phyloP scores from a whole-genome alignment of 2,797 vertebrate species.

The Phalanger gymnotis region DNA sequence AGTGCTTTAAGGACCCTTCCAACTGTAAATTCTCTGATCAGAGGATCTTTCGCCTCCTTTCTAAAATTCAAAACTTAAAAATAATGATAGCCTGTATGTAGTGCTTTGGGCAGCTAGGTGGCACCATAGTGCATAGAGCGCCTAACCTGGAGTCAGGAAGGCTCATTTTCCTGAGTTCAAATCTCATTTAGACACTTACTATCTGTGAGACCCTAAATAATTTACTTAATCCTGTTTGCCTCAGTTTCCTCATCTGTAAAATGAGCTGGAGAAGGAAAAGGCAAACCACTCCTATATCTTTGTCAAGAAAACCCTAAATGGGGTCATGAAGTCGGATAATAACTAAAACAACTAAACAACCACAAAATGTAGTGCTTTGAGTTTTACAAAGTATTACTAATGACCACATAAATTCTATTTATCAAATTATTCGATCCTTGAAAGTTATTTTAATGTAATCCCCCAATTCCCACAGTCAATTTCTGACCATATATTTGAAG shows the following conservation, averaged over 20 bases:
- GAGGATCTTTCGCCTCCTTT: neutral
- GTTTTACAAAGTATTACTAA: neutral
- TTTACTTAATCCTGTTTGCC: neutral
- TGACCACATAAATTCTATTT: neutral
- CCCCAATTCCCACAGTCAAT: neutral
- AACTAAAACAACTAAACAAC: neutral
- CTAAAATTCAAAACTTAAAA: neutral
- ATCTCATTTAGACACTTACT: neutral
- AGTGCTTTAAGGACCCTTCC: neutral
- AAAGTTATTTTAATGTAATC: neutral
- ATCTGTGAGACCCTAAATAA: neutral
- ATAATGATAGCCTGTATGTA: neutral
- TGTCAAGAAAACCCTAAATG: neutral
- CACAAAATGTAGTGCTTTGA: neutral
- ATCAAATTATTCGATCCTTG: neutral
- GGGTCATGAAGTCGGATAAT: neutral
- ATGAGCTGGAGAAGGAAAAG: neutral
- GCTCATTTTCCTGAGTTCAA: neutral
- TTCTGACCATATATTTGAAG: constrained; percentile 24
- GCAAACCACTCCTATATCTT: neutral
- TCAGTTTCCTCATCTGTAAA: neutral
- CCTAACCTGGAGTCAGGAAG: neutral
- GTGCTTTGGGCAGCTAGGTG: neutral
- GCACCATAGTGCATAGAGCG: neutral
- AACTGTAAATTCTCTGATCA: neutral